These are phyloP conservation scores for Onchidella celtica DNA, from an alignment of 2,888 invertebrate species.

Conservation along the genomic window DNA sequence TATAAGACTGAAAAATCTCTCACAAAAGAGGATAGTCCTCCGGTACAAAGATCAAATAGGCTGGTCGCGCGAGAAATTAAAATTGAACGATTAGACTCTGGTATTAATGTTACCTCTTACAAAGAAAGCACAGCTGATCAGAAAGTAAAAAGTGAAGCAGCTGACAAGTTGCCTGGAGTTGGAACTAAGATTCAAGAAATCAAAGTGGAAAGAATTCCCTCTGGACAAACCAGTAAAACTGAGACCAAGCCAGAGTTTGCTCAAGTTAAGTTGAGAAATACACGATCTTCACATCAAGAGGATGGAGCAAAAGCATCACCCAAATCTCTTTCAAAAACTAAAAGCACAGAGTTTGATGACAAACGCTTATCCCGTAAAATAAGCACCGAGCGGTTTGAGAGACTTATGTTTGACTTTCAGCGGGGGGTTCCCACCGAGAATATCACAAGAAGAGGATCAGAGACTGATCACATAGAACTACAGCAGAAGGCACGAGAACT, in stretches of 20 bases:
- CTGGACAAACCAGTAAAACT: not conserved
- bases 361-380: conserved; percentile 56
- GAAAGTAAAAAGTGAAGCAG: not conserved
- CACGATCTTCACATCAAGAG: conserved; percentile 4
- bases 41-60: conserved; percentile 42
- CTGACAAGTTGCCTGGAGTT: not conserved
- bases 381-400: conserved; percentile 60
- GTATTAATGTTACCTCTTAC: conserved; percentile 40
- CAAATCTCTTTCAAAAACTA: not conserved
- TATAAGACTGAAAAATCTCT: conserved; percentile 25
- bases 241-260: conserved; percentile 20
- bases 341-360: conserved; percentile 7
- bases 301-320: conserved; percentile 7
- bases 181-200: conserved; percentile 42
- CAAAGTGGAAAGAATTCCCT: conserved; percentile 35
- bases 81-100: conserved; percentile 45
- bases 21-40: conserved; percentile 23
- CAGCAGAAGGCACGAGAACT: conserved; percentile 55
- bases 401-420: conserved; percentile 61
- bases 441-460: conserved; percentile 44
- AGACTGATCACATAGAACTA: conserved; percentile 55
- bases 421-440: conserved; percentile 56
- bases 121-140: conserved; percentile 10
- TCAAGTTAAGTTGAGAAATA: conserved; percentile 38
- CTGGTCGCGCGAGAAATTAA: conserved; percentile 45